phyloP scores from a whole-genome alignment of 1,140 invertebrate genomes.

The Bombus sibiricus region DNA sequence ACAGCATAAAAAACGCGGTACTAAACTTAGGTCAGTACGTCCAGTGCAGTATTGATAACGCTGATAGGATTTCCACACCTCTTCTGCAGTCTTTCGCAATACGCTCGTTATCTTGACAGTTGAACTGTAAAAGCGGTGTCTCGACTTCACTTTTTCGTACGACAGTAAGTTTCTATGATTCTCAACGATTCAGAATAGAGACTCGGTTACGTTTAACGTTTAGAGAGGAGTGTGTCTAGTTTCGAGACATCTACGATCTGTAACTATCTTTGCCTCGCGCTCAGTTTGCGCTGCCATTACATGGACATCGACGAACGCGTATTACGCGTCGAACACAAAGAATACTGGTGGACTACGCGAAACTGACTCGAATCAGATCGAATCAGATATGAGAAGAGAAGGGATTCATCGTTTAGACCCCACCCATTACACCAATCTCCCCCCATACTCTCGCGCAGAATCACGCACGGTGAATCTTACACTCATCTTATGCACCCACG shows the following conservation, averaged over 20 bases:
- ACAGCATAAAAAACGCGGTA: background rate
- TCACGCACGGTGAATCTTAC: conserved; percentile 32
- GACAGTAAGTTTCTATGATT: background rate
- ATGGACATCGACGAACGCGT: background rate
- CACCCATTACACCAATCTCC: conserved; percentile 39
- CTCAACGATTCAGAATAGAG: too few relatives aligned
- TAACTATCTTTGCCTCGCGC: background rate
- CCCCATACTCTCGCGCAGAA: conserved; percentile 44
- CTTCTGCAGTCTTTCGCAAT: conserved; percentile 1
- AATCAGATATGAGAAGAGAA: conserved; percentile 50
- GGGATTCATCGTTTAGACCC: conserved; percentile 48
- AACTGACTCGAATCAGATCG: conserved; percentile 44
- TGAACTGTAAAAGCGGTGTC: conserved; percentile 5
- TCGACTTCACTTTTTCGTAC: background rate
- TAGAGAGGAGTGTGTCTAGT: too few relatives aligned
- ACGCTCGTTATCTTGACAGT: conserved; percentile 46
- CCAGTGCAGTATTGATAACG: conserved; percentile 11
- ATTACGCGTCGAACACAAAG: conserved; percentile 28
- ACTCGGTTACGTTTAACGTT: background rate
- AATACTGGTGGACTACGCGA: conserved; percentile 28
- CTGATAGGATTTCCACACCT: conserved; percentile 38
- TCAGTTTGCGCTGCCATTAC: conserved; percentile 33
- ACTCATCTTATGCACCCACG: background rate
- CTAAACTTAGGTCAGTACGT: conserved; percentile 15
- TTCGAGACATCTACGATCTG: background rate